phyloP scores from a whole-genome alignment of 92 coral and sea anemone genomes.

The Meandrina meandrites region DNA sequence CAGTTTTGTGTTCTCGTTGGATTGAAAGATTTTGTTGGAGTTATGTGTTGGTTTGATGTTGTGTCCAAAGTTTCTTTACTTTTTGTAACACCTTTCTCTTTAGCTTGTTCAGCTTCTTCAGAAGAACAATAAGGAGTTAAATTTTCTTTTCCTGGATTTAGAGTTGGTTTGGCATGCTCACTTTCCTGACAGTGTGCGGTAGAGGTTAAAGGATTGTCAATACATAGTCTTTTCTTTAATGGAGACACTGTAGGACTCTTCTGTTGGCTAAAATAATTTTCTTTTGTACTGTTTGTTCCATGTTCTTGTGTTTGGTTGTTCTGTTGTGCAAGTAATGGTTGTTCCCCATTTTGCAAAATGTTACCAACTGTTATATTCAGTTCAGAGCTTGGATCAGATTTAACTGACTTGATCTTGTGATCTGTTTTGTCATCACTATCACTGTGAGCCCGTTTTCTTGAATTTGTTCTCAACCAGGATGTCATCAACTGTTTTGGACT shows the following conservation, averaged over 20 bases:
- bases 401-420: neutral
- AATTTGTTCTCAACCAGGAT: constrained; percentile 72
- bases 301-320: neutral
- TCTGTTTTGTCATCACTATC: constrained; percentile 16
- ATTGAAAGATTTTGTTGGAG: neutral
- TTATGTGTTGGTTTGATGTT: neutral
- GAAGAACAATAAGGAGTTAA: neutral
- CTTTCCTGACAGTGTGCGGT: constrained; percentile 4
- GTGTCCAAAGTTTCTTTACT: neutral
- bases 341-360: constrained; percentile 6
- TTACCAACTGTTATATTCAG: neutral
- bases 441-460: constrained; percentile 39
- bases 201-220: constrained; percentile 17
- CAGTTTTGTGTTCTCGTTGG: constrained; percentile 22
- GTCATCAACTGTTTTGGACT: constrained; percentile 85
- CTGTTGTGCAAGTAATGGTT: constrained; percentile 12
- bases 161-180: neutral
- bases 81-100: neutral
- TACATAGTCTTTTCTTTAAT: constrained; percentile 52
- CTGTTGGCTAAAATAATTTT: constrained; percentile 15
- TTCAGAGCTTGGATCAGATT: neutral
- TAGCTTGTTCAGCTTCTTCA: neutral
- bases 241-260: constrained; percentile 39
- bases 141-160: constrained; percentile 17
- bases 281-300: neutral